Evolutionary conservation across 2,113 vertebrate genomes (phyloP).

Genomic region (Gadus chalcogrammus): DNA sequence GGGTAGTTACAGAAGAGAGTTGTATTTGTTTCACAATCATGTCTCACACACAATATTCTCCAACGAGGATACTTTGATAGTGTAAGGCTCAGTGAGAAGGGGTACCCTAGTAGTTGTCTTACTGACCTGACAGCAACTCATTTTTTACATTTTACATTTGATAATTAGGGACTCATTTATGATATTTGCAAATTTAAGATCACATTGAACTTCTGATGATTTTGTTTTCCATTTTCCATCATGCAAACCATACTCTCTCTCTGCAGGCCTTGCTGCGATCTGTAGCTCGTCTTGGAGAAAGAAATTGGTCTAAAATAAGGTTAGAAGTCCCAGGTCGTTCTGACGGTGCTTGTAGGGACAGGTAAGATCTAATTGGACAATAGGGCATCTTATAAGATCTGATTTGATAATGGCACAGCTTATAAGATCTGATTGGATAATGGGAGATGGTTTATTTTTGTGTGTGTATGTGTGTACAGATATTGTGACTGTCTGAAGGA

Average conservation of each 20-base stretch:
- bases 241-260: background rate
- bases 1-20: too few relatives aligned
- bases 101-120: too few relatives aligned
- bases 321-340: conserved; percentile 85
- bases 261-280: conserved; percentile 81
- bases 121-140: too few relatives aligned
- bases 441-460: background rate
- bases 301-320: conserved; percentile 87
- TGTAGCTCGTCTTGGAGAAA: conserved; percentile 75
- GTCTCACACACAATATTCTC: too few relatives aligned
- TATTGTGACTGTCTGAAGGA: conserved; percentile 79
- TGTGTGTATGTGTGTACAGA: conserved; percentile 58
- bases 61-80: too few relatives aligned
- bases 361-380: conserved; percentile 66
- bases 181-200: too few relatives aligned
- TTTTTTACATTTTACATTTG: too few relatives aligned
- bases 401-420: background rate
- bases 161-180: too few relatives aligned
- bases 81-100: too few relatives aligned
- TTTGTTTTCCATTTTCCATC: too few relatives aligned
- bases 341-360: conserved; percentile 83
- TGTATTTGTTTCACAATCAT: too few relatives aligned
- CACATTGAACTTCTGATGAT: too few relatives aligned
- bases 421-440: conserved; percentile 5
- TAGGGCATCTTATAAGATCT: background rate